These are phyloP conservation scores for Choloepus hoffmanni DNA, from an alignment of 2,113 vertebrate species.

Conservation along the genomic window DNA sequence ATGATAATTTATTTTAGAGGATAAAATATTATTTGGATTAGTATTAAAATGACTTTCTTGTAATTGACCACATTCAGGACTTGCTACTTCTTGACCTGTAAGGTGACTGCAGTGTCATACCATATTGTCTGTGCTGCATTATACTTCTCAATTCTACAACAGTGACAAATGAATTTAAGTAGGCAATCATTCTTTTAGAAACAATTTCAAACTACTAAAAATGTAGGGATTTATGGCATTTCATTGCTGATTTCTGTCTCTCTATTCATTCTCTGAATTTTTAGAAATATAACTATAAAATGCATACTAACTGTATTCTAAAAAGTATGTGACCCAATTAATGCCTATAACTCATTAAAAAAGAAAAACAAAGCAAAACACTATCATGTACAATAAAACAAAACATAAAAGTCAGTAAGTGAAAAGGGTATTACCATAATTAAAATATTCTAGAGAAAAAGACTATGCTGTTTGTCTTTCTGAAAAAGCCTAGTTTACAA, in stretches of 20 bases:
- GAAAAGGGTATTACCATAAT: neutral
- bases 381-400: neutral
- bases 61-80: neutral
- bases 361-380: neutral
- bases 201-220: slow-evolving; percentile 34
- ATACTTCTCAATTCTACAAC: neutral
- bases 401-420: neutral
- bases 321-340: neutral
- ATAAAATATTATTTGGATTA: neutral
- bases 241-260: slow-evolving; percentile 7
- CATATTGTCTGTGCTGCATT: neutral
- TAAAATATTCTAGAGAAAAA: slow-evolving; percentile 21
- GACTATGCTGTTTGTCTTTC: neutral
- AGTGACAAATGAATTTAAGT: slow-evolving; percentile 49
- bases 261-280: neutral
- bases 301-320: neutral
- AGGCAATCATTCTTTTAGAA: slow-evolving; percentile 58
- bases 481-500: neutral
- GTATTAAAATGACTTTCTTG: neutral
- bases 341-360: neutral
- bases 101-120: neutral
- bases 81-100: neutral
- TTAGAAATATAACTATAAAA: slow-evolving; percentile 32
- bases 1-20: slow-evolving; percentile 29
- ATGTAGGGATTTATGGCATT: neutral